Conservation (phyloP, 1,140 invertebrate species). For the Euborellia annulipes region DNA sequence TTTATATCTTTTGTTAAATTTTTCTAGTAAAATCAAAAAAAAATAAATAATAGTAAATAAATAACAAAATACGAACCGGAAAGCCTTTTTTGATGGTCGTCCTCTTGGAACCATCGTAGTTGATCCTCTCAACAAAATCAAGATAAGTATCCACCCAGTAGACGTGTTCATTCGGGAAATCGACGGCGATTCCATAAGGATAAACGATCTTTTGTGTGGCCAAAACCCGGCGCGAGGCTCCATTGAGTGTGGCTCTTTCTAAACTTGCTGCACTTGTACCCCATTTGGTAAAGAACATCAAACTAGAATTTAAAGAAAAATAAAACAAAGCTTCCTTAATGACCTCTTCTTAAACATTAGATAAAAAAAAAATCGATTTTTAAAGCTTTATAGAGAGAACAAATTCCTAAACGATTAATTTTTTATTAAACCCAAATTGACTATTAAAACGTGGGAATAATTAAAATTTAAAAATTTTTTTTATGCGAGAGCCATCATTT, state of each 20-base stretch:
- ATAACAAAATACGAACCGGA: constrained; percentile 25
- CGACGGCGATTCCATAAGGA: constrained; percentile 50
- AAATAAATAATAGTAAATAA: background rate
- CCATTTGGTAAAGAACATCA: constrained; percentile 65
- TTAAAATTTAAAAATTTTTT: no score
- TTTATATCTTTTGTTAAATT: constrained; percentile 1
- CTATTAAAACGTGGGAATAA: background rate
- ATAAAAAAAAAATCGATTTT: no score
- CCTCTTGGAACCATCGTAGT: constrained; percentile 49
- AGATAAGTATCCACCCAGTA: constrained; percentile 69
- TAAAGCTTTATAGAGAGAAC: no score
- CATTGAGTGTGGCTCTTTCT: constrained; percentile 43
- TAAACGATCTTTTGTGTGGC: constrained; percentile 51
- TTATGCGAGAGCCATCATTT: no score
- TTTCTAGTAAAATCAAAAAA: background rate
- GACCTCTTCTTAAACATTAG: no score
- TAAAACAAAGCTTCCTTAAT: no score
- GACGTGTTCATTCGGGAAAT: constrained; percentile 51
- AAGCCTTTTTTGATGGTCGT: constrained; percentile 43
- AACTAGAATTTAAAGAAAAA: constrained; percentile 25
- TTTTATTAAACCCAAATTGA: background rate
- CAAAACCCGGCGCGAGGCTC: constrained; percentile 33
- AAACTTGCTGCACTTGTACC: constrained; percentile 40
- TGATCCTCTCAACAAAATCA: constrained; percentile 49
- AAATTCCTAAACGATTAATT: no score